Conservation (phyloP, 1,140 invertebrate genomes). For the Notospermus geniculatus region DNA sequence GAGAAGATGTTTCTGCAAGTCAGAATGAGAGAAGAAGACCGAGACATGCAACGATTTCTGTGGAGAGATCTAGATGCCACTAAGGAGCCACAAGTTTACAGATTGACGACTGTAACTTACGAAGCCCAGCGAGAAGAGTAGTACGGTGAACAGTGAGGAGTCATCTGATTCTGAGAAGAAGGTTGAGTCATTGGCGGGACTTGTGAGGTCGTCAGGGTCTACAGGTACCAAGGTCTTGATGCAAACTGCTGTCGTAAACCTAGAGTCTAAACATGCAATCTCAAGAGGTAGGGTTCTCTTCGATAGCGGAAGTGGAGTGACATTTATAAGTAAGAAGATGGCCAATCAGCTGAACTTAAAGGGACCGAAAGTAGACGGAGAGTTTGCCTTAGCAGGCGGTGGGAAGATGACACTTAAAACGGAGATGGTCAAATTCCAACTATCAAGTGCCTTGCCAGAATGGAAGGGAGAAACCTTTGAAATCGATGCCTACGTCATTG, state of each 20-base stretch:
- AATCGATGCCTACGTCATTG: too few relatives aligned
- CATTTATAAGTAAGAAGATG: constrained; percentile 1
- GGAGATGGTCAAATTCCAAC: not conserved
- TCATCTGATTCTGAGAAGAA: too few relatives aligned
- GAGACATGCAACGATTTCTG: constrained; percentile 2
- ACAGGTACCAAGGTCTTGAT: not conserved
- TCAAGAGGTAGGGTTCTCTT: not conserved
- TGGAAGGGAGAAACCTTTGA: too few relatives aligned
- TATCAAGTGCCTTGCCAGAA: too few relatives aligned
- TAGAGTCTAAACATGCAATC: not conserved
- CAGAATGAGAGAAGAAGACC: constrained; percentile 1
- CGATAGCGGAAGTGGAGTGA: constrained; percentile 2
- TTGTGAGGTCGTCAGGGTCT: not conserved
- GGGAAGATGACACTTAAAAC: not conserved
- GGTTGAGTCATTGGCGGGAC: not conserved
- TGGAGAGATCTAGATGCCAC: not conserved
- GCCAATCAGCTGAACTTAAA: not conserved
- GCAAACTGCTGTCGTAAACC: not conserved
- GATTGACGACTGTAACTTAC: too few relatives aligned
- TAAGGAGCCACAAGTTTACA: constrained; percentile 5
- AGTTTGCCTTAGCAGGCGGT: constrained; percentile 3
- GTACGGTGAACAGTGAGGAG: not conserved
- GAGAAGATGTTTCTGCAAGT: not conserved
- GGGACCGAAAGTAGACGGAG: not conserved
- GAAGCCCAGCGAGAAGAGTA: too few relatives aligned